Conservation (phyloP, 2,797 vertebrate genomes). For the Hyperoplus lanceolatus region DNA sequence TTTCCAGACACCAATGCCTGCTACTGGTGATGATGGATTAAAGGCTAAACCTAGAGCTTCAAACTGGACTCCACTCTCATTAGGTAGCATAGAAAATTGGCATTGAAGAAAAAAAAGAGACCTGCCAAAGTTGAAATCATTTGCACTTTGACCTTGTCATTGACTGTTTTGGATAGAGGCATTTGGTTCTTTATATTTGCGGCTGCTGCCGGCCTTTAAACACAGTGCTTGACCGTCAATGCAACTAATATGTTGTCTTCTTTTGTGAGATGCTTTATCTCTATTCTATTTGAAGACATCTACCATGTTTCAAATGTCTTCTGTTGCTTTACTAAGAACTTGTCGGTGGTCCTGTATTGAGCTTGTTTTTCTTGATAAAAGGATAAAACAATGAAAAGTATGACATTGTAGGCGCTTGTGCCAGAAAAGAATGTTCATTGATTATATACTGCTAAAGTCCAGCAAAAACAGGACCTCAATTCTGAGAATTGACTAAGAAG, state of each 20-base stretch:
- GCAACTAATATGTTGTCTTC: not conserved
- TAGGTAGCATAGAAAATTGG: not conserved
- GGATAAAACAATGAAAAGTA: constrained; percentile 60
- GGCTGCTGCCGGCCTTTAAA: not conserved
- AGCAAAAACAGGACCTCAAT: constrained; percentile 47
- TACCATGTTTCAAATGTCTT: constrained; percentile 28
- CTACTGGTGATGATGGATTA: not conserved
- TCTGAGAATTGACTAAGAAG: constrained; percentile 1
- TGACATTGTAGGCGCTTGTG: constrained; percentile 30
- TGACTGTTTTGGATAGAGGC: not conserved
- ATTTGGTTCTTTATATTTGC: not conserved
- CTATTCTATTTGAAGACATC: constrained; percentile 37
- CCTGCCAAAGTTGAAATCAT: not conserved
- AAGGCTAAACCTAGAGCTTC: not conserved
- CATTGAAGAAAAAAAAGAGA: not conserved
- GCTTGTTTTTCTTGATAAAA: constrained; percentile 47
- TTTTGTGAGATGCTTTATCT: not conserved
- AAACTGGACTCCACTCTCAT: not conserved
- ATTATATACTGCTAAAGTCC: constrained; percentile 44
- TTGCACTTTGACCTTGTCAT: constrained; percentile 9
- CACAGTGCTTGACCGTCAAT: not conserved
- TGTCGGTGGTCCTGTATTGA: constrained; percentile 51
- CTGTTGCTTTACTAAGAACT: constrained; percentile 29
- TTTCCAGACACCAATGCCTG: not conserved
- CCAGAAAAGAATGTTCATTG: constrained; percentile 46